phyloP scores from a whole-genome alignment of 2,113 vertebrate genomes.

The Alces alces region DNA sequence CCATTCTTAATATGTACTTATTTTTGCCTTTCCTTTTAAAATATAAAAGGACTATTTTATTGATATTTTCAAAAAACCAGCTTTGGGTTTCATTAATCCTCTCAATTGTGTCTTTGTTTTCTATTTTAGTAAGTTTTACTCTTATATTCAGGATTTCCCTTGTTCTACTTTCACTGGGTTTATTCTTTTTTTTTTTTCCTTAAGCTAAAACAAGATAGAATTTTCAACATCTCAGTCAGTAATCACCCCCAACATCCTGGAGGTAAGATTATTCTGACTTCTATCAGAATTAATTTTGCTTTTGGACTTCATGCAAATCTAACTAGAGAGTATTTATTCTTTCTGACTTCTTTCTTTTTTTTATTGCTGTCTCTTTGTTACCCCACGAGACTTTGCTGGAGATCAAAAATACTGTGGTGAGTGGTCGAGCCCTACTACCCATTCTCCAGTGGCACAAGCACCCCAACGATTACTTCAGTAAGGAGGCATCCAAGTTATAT shows the following conservation, averaged over 20 bases:
- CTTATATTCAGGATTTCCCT: background rate
- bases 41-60: background rate
- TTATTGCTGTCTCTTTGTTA: constrained; percentile 94
- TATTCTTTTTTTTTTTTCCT: background rate
- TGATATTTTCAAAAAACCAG: background rate
- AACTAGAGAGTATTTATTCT: background rate
- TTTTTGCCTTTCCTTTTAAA: background rate
- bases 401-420: constrained; percentile 95
- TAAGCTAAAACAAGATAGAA: background rate
- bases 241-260: background rate
- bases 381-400: constrained; percentile 94
- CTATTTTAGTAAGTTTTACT: background rate
- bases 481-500: constrained; percentile 94
- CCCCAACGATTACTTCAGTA: constrained; percentile 98
- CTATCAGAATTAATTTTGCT: background rate
- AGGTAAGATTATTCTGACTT: background rate
- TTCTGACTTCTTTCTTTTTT: background rate
- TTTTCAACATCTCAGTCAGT: background rate
- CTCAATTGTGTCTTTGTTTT: background rate
- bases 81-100: background rate
- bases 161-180: background rate
- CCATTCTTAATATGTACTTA: background rate
- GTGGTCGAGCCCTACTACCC: constrained; percentile 89
- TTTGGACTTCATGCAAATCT: background rate
- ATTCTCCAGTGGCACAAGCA: constrained; percentile 99